A percentile compares a stretch with the other conserved stretches of the same genome.
These are phyloP conservation scores for Nebria ingens DNA, from an alignment of 1,140 invertebrate species.

Conservation along the genomic window DNA sequence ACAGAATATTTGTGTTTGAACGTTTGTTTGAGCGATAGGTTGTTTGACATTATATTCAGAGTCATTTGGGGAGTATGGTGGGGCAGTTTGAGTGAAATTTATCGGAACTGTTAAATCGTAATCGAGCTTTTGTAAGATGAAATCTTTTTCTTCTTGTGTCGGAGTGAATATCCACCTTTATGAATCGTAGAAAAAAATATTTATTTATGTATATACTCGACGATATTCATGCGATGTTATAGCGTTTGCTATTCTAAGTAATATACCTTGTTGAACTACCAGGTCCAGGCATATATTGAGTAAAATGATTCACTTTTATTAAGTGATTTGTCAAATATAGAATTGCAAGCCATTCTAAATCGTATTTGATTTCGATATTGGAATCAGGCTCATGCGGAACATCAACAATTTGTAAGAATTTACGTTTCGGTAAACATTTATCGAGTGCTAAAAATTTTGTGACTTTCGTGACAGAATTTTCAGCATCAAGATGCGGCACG, in stretches of 20 bases:
- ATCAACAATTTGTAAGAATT: conserved; percentile 72
- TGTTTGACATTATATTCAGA: conserved; percentile 28
- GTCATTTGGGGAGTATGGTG: conserved; percentile 45
- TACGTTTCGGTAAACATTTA: conserved; percentile 83
- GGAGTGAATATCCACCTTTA: conserved; percentile 65
- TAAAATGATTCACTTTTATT: conserved; percentile 55
- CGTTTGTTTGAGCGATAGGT: conserved; percentile 51
- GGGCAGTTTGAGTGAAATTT: conserved; percentile 67
- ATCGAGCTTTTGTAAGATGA: conserved; percentile 53
- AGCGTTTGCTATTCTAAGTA: too few species aligned
- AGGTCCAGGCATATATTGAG: conserved; percentile 71
- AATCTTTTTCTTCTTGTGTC: conserved; percentile 58
- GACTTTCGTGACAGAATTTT: conserved; percentile 29
- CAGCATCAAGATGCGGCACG: conserved; percentile 52
- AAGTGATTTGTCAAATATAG: conserved; percentile 83
- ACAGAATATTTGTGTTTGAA: conserved; percentile 75
- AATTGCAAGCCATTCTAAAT: conserved; percentile 90
- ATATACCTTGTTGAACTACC: conserved; percentile 51
- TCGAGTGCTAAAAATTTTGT: conserved; percentile 94
- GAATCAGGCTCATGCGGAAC: conserved; percentile 43
- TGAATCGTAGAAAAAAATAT: conserved; percentile 20
- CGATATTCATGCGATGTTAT: too few species aligned
- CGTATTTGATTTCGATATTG: conserved; percentile 60
- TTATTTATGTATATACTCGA: too few species aligned
- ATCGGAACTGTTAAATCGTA: conserved; percentile 56